Percentiles rank a stretch among this genome's conserved stretches.
Evolutionary conservation across 1,140 invertebrate species (phyloP).

Genomic region (Choristoneura fumiferana): DNA sequence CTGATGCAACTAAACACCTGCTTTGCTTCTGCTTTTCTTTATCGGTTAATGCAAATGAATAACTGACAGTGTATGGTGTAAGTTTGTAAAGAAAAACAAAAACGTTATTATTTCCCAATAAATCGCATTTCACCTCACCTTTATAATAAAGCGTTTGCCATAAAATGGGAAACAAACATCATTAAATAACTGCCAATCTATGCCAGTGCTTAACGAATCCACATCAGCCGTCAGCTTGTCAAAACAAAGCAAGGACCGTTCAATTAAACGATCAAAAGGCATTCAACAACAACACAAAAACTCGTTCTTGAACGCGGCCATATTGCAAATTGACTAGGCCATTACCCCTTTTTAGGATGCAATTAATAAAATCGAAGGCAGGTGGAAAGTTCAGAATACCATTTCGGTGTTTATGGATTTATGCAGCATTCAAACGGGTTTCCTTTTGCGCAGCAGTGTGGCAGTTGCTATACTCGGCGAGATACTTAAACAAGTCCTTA

Average conservation of each 20-base stretch:
- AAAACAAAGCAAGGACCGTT: constrained; percentile 4
- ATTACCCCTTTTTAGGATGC: constrained; percentile 33
- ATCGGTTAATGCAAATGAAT: too few species aligned
- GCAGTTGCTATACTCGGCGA: too few species aligned
- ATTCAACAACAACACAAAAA: constrained; percentile 14
- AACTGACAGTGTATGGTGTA: too few species aligned
- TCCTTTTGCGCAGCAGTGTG: constrained; percentile 26
- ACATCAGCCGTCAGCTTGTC: not conserved
- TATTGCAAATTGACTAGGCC: constrained; percentile 28
- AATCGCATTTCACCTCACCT: too few species aligned
- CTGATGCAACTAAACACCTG: too few species aligned
- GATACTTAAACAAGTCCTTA: constrained; percentile 48
- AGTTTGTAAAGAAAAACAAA: too few species aligned
- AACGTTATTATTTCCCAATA: too few species aligned
- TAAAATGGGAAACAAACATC: too few species aligned
- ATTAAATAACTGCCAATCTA: too few species aligned
- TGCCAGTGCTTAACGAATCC: too few species aligned
- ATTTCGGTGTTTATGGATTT: constrained; percentile 29
- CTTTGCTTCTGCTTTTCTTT: too few species aligned
- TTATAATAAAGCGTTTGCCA: too few species aligned
- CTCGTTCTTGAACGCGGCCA: constrained; percentile 11
- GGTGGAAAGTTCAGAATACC: constrained; percentile 44
- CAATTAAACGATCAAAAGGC: constrained; percentile 15
- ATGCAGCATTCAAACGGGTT: constrained; percentile 32
- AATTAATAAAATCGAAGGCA: constrained; percentile 42